Evolutionary conservation across 2,888 invertebrate species (phyloP).

Genomic region (Pemphredon lugubris): DNA sequence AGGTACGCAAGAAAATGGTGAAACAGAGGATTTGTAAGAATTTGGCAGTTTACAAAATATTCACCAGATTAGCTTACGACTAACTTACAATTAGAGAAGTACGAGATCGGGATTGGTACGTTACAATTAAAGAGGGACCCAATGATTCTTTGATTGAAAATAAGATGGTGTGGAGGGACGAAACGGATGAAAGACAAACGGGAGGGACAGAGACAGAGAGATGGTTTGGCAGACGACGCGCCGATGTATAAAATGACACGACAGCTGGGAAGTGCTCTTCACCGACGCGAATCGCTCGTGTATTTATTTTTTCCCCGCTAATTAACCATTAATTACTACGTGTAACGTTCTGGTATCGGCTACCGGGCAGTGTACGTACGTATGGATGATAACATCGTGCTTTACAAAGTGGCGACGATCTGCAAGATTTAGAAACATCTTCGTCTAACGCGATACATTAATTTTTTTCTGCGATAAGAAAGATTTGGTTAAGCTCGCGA

Average conservation of each 20-base stretch:
- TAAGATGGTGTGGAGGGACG: neutral
- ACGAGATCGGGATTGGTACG: too few relatives aligned
- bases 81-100: too few relatives aligned
- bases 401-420: neutral
- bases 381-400: neutral
- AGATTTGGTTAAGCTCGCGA: too few relatives aligned
- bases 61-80: too few relatives aligned
- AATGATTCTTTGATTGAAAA: too few relatives aligned
- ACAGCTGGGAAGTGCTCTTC: conserved; percentile 72
- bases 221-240: conserved; percentile 28
- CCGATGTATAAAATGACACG: conserved; percentile 69
- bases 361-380: conserved; percentile 8
- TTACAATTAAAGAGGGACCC: too few relatives aligned
- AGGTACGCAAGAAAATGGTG: too few relatives aligned
- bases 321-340: conserved; percentile 37
- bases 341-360: neutral
- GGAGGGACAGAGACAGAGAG: neutral
- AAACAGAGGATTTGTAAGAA: too few relatives aligned
- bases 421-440: too few relatives aligned
- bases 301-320: conserved; percentile 25
- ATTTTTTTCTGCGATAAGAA: too few relatives aligned
- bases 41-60: too few relatives aligned
- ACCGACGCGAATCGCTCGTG: conserved; percentile 24
- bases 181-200: conserved; percentile 1
- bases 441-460: too few relatives aligned